Conservation (phyloP, 1,140 invertebrate genomes). For the Caenorhabditis briggsae region DNA sequence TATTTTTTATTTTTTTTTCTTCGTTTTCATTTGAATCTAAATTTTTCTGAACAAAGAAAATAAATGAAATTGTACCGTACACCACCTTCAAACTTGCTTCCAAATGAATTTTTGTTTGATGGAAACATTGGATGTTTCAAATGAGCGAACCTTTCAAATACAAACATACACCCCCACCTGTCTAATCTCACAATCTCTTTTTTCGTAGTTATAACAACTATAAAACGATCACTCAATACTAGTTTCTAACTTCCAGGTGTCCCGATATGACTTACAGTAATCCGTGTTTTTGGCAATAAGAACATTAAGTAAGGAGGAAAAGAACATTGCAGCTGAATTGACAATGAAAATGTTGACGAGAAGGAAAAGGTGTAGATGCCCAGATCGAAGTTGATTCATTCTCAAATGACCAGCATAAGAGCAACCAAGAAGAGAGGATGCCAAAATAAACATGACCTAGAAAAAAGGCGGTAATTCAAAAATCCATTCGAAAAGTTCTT, state of each 20-base stretch:
- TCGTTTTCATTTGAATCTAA: too few relatives aligned
- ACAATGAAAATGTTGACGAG: constrained; percentile 53
- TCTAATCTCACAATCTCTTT: neutral
- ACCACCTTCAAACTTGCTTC: too few relatives aligned
- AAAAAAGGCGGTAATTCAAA: neutral
- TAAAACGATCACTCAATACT: too few relatives aligned
- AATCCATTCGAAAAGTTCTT: too few relatives aligned
- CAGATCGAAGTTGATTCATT: constrained; percentile 40
- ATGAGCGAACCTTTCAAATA: neutral
- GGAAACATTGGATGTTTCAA: neutral
- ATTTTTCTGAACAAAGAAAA: too few relatives aligned
- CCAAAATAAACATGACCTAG: constrained; percentile 30
- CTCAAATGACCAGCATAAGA: constrained; percentile 43
- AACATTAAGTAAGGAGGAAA: constrained; percentile 54
- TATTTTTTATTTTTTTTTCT: too few relatives aligned
- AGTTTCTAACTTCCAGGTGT: too few relatives aligned
- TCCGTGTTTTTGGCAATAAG: constrained; percentile 57
- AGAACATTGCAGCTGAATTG: constrained; percentile 36
- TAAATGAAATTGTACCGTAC: too few relatives aligned
- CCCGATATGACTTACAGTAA: neutral
- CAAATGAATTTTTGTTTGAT: too few relatives aligned
- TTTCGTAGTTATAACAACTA: too few relatives aligned
- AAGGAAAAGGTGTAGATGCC: constrained; percentile 56
- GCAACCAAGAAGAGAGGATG: constrained; percentile 57
- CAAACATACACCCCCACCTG: neutral